Base-by-base conservation (phyloP, 64 coral and sea anemone genomes). In the Exaiptasia diaphana region DNA sequence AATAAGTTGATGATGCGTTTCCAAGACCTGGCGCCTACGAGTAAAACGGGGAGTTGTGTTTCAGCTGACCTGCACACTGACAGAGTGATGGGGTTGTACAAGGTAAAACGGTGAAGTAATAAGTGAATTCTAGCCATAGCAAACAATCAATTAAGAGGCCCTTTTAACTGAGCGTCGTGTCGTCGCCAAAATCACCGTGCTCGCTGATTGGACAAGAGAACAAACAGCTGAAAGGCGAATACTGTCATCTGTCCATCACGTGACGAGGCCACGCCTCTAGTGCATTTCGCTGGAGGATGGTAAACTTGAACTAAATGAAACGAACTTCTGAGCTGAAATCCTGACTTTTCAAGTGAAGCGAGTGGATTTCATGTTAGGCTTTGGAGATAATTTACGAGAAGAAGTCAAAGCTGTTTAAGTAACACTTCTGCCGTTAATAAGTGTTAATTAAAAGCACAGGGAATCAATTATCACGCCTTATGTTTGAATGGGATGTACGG, bases 61-160 rank as follows among this genome's bases (percentile, higher is more conserved):
- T 65, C 61, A 62, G 24, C 58, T 31, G 34, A 31, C 58, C 58
- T 31, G 58, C 58, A 31, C 58, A 62, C 58, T 62, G 58, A 62
- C 58, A 65, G 38, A 65, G 30, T 65, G 61, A 65, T 35, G 30
- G 38, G 61, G 30, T 26, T 65, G 61, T 63, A 85, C 60, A 63
- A 71, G 63, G 53, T 12, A 50, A 65, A 79, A 77, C 81, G 53
- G 73, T 95, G 67, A 67, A 43, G 80, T 70, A 85, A 85, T 89
- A 89, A 88, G 76, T 95, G 86, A 95, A 95, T 95, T 85, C 82
- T 89, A 83, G 59, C 80, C 73, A 76, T 61, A 30, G 82, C 85
- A 95, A 95, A 95, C 64, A 95, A 95, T 95, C 91, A 90, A 95
- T 95, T 95, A 95, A 84, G 75, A 89, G 79, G 75, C 79, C 80